Evolutionary conservation across 2,888 invertebrate species (phyloP).

Genomic region (Helicoverpa assulta): DNA sequence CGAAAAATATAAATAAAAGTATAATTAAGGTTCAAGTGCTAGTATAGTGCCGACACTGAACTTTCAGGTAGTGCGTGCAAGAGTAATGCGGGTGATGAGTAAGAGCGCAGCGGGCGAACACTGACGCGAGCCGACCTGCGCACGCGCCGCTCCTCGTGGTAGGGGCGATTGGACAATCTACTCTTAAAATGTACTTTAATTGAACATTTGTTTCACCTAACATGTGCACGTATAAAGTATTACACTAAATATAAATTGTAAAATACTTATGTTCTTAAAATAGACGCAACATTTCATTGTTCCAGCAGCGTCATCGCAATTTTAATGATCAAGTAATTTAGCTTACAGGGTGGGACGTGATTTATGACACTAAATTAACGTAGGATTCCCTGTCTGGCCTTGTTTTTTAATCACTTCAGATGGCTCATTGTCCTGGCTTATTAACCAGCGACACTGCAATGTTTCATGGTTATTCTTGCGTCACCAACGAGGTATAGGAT

Average conservation of each 20-base stretch:
- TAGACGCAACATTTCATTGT: conserved; percentile 43
- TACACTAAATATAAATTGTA: background rate
- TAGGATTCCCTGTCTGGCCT: conserved; percentile 52
- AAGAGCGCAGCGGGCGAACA: conserved; percentile 57
- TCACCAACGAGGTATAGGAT: conserved; percentile 26
- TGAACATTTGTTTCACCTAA: conserved; percentile 31
- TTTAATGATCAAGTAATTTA: conserved; percentile 52
- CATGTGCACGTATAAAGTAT: background rate
- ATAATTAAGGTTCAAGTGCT: conserved; percentile 24
- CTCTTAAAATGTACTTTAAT: conserved; percentile 59
- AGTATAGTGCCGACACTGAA: conserved; percentile 68
- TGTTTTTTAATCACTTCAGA: conserved; percentile 50
- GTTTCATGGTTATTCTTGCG: conserved; percentile 36
- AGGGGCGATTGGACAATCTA: conserved; percentile 73
- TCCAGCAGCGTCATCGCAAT: conserved; percentile 42
- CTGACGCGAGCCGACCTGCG: conserved; percentile 52
- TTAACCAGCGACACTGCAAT: conserved; percentile 21
- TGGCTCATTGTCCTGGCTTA: conserved; percentile 27
- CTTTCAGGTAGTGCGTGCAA: conserved; percentile 64
- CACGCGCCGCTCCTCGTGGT: conserved; percentile 61
- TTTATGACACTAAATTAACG: conserved; percentile 52
- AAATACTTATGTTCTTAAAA: conserved; percentile 28
- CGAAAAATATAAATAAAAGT: conserved; percentile 8
- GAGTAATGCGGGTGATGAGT: conserved; percentile 77
- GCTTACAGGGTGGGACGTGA: conserved; percentile 54